Base-by-base conservation (phyloP, 2,797 vertebrate species). In the Lacerta agilis region DNA sequence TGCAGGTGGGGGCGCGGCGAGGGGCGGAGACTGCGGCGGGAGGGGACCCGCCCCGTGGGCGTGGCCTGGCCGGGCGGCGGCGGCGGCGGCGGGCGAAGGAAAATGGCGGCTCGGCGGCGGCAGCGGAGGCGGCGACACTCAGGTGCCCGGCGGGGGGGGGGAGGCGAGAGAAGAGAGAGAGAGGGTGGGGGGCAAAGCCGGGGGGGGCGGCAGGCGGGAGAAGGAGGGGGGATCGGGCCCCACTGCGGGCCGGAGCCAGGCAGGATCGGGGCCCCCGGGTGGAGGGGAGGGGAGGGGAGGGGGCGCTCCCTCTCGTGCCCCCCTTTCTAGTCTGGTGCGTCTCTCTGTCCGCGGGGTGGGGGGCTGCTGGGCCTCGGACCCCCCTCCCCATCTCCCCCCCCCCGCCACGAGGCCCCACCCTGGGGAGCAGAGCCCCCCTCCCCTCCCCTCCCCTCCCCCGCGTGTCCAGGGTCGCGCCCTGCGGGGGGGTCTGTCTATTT, bases 21-120 rank as follows among this genome's bases (percentile, higher is more conserved):
- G 33, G 33, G 33, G 82, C 82, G 82, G 75, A 55, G 87, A 64
- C 75, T 79, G 82, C 82, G 76, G 82, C 82, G 82, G 7, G 8
- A 20, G 17, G 29, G 33, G 49, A 67, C 87, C 33, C 66, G 66
- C 36, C 87, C 87, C 27, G 9, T 6, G 88, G 88, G 88, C 71
- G 83, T 45, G 83, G 88, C 82, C n/a, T 58, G 45, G 25, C 41
- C 61, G n/a, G 79, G 69, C 71, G 71, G 76, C 25, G 13, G 45
- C 20, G 41, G 86, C 73, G 36, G 87, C 38, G 3, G 38, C 4
- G 18, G 36, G 33, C 33, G 82, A 15, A 23, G 55, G 29, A 84
- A 86, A 58, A 86, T 81, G 83, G 88, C 83, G 77, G 71, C 29
- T 8, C 13, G 49, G 49, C 49, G 49, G 49, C 29, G 29, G 67